Evolutionary conservation across 1,140 invertebrate species (phyloP).

Genomic region (Pararge aegeria): DNA sequence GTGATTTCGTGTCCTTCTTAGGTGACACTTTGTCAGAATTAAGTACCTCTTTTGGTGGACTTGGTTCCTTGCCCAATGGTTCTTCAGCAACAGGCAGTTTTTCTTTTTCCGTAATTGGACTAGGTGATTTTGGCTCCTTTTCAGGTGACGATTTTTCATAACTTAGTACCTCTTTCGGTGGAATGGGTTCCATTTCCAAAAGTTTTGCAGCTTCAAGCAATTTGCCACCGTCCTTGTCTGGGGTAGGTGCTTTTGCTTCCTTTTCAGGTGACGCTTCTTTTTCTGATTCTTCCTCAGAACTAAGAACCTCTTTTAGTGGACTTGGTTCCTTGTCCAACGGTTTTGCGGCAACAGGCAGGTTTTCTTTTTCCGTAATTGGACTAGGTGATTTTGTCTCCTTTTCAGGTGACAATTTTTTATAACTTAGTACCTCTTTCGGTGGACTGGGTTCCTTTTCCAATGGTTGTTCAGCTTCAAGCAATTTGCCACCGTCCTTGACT

Average conservation of each 20-base stretch:
- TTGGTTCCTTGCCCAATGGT: not conserved
- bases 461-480: too few species aligned
- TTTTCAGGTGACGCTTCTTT: constrained; percentile 20
- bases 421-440: constrained; percentile 2
- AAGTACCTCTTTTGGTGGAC: not conserved
- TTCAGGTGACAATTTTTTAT: not conserved
- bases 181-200: too few species aligned
- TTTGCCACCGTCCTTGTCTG: not conserved
- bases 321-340: not conserved
- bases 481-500: too few species aligned
- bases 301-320: not conserved
- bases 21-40: not conserved
- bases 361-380: not conserved
- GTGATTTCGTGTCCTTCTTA: not conserved
- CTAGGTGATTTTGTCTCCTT: constrained; percentile 10
- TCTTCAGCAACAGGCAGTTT: not conserved
- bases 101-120: not conserved
- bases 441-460: constrained; percentile 10
- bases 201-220: too few species aligned
- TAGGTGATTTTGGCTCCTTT: not conserved
- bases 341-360: not conserved
- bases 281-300: constrained; percentile 1
- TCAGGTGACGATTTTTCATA: too few species aligned
- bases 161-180: too few species aligned
- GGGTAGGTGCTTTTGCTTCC: constrained; percentile 5